Evolutionary conservation across 2,113 vertebrate species (phyloP).

Genomic region (Gasterosteus nipponicus): DNA sequence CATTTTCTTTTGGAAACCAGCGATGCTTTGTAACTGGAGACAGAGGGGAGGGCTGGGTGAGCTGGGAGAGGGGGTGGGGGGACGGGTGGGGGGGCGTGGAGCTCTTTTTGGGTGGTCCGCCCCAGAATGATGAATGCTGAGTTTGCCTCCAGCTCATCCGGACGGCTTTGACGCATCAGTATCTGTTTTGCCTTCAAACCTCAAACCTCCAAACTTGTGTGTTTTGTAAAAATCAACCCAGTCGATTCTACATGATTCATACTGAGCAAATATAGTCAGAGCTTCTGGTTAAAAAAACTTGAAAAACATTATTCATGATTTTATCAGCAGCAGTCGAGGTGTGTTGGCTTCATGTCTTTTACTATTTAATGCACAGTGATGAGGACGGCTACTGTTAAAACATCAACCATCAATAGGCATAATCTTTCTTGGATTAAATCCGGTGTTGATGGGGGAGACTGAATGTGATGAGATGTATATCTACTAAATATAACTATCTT

Average conservation of each 20-base stretch:
- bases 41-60: slow-evolving; percentile 37
- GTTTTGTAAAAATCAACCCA: background rate
- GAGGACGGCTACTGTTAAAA: background rate
- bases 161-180: slow-evolving; percentile 49
- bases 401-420: background rate
- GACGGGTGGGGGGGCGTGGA: slow-evolving; percentile 10
- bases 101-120: slow-evolving; percentile 78
- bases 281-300: background rate
- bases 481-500: background rate
- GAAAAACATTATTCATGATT: background rate
- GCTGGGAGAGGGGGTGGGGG: background rate
- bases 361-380: background rate
- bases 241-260: background rate
- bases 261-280: background rate
- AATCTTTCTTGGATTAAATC: background rate
- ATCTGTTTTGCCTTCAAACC: slow-evolving; percentile 47
- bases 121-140: slow-evolving; percentile 59
- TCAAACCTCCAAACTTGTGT: slow-evolving; percentile 24
- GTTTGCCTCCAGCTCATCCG: slow-evolving; percentile 64
- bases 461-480: background rate
- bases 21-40: slow-evolving; percentile 73
- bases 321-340: background rate
- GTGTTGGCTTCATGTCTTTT: slow-evolving; percentile 9
- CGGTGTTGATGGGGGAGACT: background rate
- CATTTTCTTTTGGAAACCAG: slow-evolving; percentile 69